A percentile compares a stretch with the other conserved stretches of the same genome.
phyloP scores from a whole-genome alignment of 2,888 invertebrate species.

The Melanophora roralis region DNA sequence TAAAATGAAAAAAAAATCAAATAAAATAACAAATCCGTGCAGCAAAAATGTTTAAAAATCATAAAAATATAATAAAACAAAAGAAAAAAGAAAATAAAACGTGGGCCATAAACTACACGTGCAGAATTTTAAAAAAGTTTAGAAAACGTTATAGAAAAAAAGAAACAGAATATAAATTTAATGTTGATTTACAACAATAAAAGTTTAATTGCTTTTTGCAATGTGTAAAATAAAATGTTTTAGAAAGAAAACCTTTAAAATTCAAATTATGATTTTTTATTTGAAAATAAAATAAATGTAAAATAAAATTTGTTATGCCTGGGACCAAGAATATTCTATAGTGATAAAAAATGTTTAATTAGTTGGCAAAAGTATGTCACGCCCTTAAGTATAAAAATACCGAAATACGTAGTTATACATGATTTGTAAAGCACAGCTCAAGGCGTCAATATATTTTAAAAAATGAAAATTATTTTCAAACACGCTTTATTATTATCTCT shows the following conservation, averaged over 20 bases:
- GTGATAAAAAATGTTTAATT: too few species aligned
- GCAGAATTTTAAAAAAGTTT: constrained; percentile 1
- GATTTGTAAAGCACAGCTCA: too few species aligned
- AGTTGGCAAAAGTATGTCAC: too few species aligned
- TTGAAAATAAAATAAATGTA: too few species aligned
- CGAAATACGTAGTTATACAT: too few species aligned
- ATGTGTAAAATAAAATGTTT: neutral
- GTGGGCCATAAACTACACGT: neutral
- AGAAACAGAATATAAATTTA: neutral
- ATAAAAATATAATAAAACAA: neutral
- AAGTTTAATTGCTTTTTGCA: constrained; percentile 3
- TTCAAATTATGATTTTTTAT: neutral
- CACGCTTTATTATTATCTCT: too few species aligned
- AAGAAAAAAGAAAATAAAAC: neutral
- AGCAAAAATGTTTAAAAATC: neutral
- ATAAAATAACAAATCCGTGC: neutral
- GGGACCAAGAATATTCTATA: too few species aligned
- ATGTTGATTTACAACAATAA: neutral
- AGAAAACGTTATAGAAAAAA: neutral
- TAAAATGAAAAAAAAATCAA: neutral
- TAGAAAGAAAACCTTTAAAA: neutral
- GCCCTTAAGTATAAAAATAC: too few species aligned
- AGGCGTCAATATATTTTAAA: too few species aligned
- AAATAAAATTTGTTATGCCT: too few species aligned
- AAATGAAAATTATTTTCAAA: too few species aligned